Evolutionary conservation across 30 jellyfish, hydroid and myxozoan genomes (phyloP).

Genomic region (Phacellophora camtschatica): DNA sequence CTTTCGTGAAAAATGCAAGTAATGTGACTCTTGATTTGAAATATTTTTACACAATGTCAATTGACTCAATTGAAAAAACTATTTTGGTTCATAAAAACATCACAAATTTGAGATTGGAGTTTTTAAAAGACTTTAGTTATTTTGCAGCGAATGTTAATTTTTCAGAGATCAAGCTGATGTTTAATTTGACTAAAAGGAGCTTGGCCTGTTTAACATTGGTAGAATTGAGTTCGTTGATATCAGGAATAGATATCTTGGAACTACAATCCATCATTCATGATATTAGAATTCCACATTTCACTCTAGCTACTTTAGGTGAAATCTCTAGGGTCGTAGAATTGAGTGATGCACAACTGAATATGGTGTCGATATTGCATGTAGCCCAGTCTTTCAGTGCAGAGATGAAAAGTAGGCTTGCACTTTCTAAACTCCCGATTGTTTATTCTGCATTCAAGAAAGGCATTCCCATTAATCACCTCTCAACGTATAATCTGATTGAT

Average conservation of each 20-base stretch:
- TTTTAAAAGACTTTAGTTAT: conserved; percentile 10
- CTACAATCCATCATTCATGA: not conserved
- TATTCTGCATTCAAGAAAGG: conserved; percentile 17
- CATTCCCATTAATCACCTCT: not conserved
- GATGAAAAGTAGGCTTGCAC: not conserved
- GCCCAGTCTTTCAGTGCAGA: not conserved
- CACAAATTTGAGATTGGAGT: conserved; percentile 1
- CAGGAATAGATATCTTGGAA: not conserved
- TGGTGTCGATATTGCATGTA: not conserved
- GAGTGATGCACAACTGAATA: not conserved
- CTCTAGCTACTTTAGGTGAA: not conserved
- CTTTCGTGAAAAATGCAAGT: conserved; percentile 1
- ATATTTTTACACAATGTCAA: conserved; percentile 24
- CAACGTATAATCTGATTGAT: not conserved
- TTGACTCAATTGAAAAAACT: conserved; percentile 5
- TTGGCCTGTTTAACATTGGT: not conserved
- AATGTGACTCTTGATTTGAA: not conserved
- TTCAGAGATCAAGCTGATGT: not conserved
- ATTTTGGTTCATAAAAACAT: conserved; percentile 7
- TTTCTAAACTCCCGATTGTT: conserved; percentile 5
- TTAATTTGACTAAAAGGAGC: not conserved
- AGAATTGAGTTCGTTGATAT: not conserved
- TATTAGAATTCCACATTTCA: not conserved
- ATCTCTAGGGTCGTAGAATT: not conserved
- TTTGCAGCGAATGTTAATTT: not conserved